Conservation (phyloP, 2,888 invertebrate genomes). For the Lasioglossum malachurum region DNA sequence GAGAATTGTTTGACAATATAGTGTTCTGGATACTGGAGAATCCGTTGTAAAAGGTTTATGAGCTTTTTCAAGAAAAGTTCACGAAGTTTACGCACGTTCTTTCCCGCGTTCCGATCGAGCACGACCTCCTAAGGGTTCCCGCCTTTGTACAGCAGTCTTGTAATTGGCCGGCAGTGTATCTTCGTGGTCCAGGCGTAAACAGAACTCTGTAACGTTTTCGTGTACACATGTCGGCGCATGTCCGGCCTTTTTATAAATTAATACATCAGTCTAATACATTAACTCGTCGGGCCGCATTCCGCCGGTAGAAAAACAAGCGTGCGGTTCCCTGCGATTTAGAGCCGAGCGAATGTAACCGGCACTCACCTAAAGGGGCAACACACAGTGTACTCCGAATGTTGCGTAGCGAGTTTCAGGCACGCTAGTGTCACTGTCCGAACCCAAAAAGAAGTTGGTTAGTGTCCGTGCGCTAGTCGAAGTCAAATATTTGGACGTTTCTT, state of each 20-base stretch:
- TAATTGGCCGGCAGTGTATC: not conserved
- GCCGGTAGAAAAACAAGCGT: not conserved
- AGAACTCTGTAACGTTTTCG: not conserved
- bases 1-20: too few relatives aligned
- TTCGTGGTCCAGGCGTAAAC: conserved; percentile 2
- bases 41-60: not conserved
- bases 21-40: not conserved
- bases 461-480: conserved; percentile 50
- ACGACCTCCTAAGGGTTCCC: not conserved
- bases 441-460: conserved; percentile 66
- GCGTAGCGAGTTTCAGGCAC: conserved; percentile 22
- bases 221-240: conserved; percentile 12
- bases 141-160: not conserved
- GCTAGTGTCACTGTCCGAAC: conserved; percentile 45
- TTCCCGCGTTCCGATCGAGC: not conserved
- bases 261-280: conserved; percentile 18
- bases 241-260: conserved; percentile 9
- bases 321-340: conserved; percentile 13
- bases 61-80: not conserved
- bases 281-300: not conserved
- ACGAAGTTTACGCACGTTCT: not conserved
- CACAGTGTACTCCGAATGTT: conserved; percentile 16
- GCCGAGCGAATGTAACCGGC: not conserved
- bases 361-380: not conserved
- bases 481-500: conserved; percentile 71